Base-by-base conservation (phyloP, 2,888 invertebrate species). In the Quadroppia sp. region DNA sequence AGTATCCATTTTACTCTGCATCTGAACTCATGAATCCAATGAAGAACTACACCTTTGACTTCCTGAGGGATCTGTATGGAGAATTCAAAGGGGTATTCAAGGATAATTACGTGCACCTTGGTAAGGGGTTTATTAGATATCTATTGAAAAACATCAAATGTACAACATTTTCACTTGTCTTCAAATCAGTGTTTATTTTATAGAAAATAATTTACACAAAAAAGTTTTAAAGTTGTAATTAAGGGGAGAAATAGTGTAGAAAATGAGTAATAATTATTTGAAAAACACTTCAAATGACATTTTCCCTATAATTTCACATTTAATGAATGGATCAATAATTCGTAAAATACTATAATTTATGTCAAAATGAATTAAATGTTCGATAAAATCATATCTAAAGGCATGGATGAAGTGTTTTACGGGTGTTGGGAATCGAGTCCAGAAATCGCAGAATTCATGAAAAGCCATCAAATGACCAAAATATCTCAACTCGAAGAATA, bases 401-500 rank as follows among this genome's bases (percentile, higher is more conserved):
- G 67, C 1, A 95, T 94, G 0, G 95, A 97, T 82, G 96, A 96
- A 84, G 93, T 94, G 0, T 87, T 87, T 36, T 87, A 89, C 80
- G 84, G 84, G 70, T 94, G 94, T 81, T 94, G 88, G 88, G 79
- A 84, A 76, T 87, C 87, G 75, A 91, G 89, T 82, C 87, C 88
- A 2, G 83, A 86, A n/a, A 86, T 91, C 23, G 82, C 79, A 23
- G 79, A 82, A 1, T 90, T 87, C 81, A 88, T 91, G 88, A 77
- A 80, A 23, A 75, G 82, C 15, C 11, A 76, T 76, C 50, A 28
- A 0, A 74, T 74, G 74, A 74, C 30, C 2, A 50, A 69, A 50
- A 28, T 42, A n/a, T 23, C 36, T 0, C 80, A 85, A 69, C 83
- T 92, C 11, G 78, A 79, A 32, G 75, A 78, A 28, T 76, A 78